A percentile compares a stretch with the other conserved stretches of the same genome.
These are phyloP conservation scores for Schizothorax lantsangensis DNA, from an alignment of 2,797 vertebrate genomes.

Conservation along the genomic window DNA sequence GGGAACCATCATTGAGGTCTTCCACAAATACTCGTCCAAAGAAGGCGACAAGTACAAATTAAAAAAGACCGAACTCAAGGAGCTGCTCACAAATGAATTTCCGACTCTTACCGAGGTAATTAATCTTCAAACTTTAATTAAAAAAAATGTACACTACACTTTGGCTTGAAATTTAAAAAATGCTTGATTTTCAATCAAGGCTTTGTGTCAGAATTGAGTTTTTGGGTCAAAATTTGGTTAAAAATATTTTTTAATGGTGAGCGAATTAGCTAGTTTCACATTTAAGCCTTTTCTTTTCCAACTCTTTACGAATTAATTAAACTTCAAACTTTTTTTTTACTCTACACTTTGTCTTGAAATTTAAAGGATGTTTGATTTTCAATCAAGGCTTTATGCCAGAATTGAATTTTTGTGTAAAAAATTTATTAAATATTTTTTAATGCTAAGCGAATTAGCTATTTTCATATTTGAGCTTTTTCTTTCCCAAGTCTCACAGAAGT, in stretches of 20 bases:
- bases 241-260: neutral
- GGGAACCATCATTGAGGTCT: constrained; percentile 80
- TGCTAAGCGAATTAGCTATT: neutral
- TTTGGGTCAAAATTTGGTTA: neutral
- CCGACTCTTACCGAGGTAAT: constrained; percentile 81
- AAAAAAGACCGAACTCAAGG: constrained; percentile 88
- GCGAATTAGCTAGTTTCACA: neutral
- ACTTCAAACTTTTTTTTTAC: neutral
- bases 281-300: neutral
- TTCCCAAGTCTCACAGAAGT: neutral
- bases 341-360: neutral
- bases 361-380: neutral
- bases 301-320: neutral
- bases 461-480: neutral
- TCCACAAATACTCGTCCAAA: constrained; percentile 84
- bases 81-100: constrained; percentile 83
- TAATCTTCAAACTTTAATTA: neutral
- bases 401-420: neutral
- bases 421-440: neutral
- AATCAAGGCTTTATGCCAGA: neutral
- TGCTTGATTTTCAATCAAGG: neutral
- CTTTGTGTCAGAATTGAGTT: neutral
- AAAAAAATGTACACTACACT: neutral
- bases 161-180: neutral
- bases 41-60: constrained; percentile 88